phyloP scores from a whole-genome alignment of 2,888 invertebrate species.

The Acronicta psi region DNA sequence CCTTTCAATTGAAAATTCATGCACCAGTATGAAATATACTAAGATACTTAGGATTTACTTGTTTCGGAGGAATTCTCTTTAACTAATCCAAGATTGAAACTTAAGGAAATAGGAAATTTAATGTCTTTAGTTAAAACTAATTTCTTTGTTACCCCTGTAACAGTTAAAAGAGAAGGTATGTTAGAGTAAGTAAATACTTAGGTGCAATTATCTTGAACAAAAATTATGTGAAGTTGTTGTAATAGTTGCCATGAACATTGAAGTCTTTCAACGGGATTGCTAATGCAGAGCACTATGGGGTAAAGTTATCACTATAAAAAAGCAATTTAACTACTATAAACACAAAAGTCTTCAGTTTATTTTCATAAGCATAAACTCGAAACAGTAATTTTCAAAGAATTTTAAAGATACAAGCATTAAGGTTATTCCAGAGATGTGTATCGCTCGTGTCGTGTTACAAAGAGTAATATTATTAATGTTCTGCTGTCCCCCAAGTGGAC shows the following conservation, averaged over 20 bases:
- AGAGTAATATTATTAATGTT: constrained; percentile 86
- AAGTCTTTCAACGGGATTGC: not conserved
- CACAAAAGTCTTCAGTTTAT: constrained; percentile 4
- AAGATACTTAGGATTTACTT: not conserved
- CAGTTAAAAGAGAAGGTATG: too few relatives aligned
- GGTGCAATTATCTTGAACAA: not conserved
- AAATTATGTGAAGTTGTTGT: not conserved
- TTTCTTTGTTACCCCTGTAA: not conserved
- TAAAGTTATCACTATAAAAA: not conserved
- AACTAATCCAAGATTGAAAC: not conserved
- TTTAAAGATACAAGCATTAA: constrained; percentile 57
- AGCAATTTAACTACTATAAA: not conserved
- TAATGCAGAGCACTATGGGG: too few relatives aligned
- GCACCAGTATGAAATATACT: not conserved
- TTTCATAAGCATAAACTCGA: constrained; percentile 10
- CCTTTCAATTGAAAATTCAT: not conserved
- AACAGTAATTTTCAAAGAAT: constrained; percentile 49
- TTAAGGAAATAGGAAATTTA: not conserved
- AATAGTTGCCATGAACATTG: not conserved
- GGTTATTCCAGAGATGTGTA: constrained; percentile 67
- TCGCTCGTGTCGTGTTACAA: constrained; percentile 74
- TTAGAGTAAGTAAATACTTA: not conserved
- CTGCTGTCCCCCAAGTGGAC: constrained; percentile 72
- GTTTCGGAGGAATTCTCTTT: not conserved
- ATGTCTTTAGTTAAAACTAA: not conserved